Base-by-base conservation (phyloP, 2,113 vertebrate genomes). In the Mastomys natalensis region DNA sequence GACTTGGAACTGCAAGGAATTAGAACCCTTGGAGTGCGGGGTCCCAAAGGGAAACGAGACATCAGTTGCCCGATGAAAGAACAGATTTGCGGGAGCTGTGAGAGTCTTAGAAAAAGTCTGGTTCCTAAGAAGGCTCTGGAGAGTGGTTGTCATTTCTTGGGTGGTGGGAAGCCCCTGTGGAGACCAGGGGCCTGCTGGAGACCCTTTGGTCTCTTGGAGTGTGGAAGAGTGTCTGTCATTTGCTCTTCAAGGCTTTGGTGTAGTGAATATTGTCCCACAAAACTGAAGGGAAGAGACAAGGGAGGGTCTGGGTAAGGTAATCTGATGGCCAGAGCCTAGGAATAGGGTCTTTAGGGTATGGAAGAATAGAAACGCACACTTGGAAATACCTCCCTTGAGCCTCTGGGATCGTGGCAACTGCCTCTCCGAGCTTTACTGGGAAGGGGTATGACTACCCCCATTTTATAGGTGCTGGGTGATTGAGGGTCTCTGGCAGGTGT, bases 401-500 rank as follows among this genome's bases (percentile, higher is more conserved):
- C 53, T 37, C 82, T 73, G n/a, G 55, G 84, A 22, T 77, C 34
- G 48, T 37, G 26, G 73, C 64, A 16, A 1, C 48, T 48, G 72
- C 16, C 37, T 80, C 58, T 55, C 22, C 53, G 66, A 86, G 72
- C 78, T 48, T 55, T 73, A 22, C 66, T 66, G 51, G 53, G 86
- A 66, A 40, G 15, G 66, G 64, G 3, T 53, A 7, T n/a, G 29
- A 43, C 80, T 37, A 7, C 19, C 60, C n/a, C 48, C 77, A 5
- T 45, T 78, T 88, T 40, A n/a, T 2, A 72, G 78, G 89, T 94
- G 89, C 91, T 84, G 60, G 40, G 90, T n/a, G 24, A 55, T 37
- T 80, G 7, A 1, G 68, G 24, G 5, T 90, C 76, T 90, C 13
- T 45, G 19, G 89, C 86, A 43, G 78, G 16, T 62, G 37, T 26